Conservation (phyloP, 1,140 invertebrate species). For the Nebria ingens region DNA sequence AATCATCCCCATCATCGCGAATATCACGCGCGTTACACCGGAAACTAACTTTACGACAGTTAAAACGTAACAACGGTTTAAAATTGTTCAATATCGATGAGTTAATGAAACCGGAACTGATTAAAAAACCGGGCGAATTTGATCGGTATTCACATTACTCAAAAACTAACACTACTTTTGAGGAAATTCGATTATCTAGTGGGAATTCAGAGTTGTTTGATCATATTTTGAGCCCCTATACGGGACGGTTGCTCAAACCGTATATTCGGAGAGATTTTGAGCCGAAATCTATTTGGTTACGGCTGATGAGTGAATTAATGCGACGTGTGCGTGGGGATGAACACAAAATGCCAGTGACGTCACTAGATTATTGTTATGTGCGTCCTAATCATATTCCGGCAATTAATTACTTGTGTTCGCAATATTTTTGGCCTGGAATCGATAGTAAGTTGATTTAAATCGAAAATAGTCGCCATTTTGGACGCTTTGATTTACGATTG, state of each 20-base stretch:
- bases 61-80: slow-evolving; percentile 30
- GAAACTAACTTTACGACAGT: slow-evolving; percentile 18
- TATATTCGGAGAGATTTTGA: slow-evolving; percentile 62
- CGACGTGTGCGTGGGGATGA: slow-evolving; percentile 50
- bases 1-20: slow-evolving; percentile 26
- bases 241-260: slow-evolving; percentile 59
- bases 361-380: slow-evolving; percentile 77
- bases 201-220: background rate
- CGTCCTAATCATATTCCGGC: slow-evolving; percentile 78
- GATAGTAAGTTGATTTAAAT: slow-evolving; percentile 60
- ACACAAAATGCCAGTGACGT: slow-evolving; percentile 39
- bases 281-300: slow-evolving; percentile 54
- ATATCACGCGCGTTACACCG: slow-evolving; percentile 23
- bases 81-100: slow-evolving; percentile 24
- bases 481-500: no score
- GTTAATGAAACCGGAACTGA: slow-evolving; percentile 1
- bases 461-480: no score
- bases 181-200: slow-evolving; percentile 21
- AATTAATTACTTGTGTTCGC: slow-evolving; percentile 68
- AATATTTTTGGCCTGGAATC: slow-evolving; percentile 85
- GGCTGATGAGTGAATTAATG: slow-evolving; percentile 58
- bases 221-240: slow-evolving; percentile 40
- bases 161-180: slow-evolving; percentile 2
- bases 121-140: background rate
- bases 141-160: slow-evolving; percentile 3